Conservation (phyloP, 2,888 invertebrate species). For the Amiota communis region DNA sequence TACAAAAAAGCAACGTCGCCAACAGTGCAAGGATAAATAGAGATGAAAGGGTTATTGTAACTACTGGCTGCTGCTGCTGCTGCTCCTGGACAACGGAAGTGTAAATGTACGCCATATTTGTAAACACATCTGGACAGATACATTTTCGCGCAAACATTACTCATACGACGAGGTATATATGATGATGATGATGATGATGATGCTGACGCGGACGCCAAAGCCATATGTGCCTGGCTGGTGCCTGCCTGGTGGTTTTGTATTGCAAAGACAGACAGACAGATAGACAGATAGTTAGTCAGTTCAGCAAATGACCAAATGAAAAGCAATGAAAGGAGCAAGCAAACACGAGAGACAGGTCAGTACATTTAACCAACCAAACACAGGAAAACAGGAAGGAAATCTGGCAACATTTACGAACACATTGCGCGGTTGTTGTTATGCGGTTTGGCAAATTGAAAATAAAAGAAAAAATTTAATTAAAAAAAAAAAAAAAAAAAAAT, state of each 20-base stretch:
- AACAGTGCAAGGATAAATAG: neutral
- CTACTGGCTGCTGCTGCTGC: neutral
- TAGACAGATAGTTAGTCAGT: too few species aligned
- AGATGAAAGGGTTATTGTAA: neutral
- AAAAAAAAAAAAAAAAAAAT: neutral
- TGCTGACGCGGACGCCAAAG: neutral
- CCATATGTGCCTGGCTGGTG: neutral
- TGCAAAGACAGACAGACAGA: too few species aligned
- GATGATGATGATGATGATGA: too few species aligned
- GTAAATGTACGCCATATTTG: slow-evolving; percentile 21
- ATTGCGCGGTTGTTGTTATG: slow-evolving; percentile 26
- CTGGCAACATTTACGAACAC: slow-evolving; percentile 14
- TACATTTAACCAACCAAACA: too few species aligned
- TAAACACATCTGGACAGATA: slow-evolving; percentile 8
- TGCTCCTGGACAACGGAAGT: neutral
- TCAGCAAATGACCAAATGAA: neutral
- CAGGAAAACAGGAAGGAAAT: slow-evolving; percentile 16
- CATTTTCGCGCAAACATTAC: slow-evolving; percentile 15
- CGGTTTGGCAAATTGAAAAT: neutral
- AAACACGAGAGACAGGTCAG: too few species aligned
- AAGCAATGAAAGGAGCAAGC: neutral
- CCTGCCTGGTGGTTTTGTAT: too few species aligned
- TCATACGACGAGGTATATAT: neutral
- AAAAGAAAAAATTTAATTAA: neutral
- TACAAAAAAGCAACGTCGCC: neutral